A percentile compares a stretch with the other conserved stretches of the same genome.
phyloP scores from a whole-genome alignment of 1,140 invertebrate genomes.

The Drosophila nasuta region DNA sequence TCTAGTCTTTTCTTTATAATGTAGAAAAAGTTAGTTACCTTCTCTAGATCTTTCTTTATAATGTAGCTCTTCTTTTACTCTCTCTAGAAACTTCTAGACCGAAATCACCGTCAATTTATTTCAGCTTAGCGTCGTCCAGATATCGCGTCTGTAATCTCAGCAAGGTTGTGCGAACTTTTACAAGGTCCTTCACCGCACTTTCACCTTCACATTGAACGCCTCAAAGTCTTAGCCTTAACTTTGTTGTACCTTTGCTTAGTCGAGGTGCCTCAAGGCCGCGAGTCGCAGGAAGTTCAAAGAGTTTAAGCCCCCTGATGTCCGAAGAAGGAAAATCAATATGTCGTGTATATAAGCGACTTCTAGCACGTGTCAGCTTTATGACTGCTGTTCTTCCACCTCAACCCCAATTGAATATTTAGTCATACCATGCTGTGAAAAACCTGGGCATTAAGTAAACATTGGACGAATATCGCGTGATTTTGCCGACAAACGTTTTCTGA shows the following conservation, averaged over 20 bases:
- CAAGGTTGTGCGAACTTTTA: constrained; percentile 16
- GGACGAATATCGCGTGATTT: constrained; percentile 76
- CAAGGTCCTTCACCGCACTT: constrained; percentile 55
- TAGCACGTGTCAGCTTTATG: constrained; percentile 65
- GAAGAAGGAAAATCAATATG: constrained; percentile 62
- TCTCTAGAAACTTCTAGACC: not conserved
- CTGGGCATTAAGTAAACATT: constrained; percentile 44
- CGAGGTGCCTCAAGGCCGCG: constrained; percentile 62
- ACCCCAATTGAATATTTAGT: constrained; percentile 33
- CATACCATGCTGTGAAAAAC: constrained; percentile 45
- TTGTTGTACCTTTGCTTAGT: constrained; percentile 61
- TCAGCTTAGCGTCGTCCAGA: constrained; percentile 9
- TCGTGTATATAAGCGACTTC: constrained; percentile 49
- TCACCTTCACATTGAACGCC: constrained; percentile 72
- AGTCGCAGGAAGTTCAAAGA: constrained; percentile 77
- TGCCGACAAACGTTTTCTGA: constrained; percentile 59
- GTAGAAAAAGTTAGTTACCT: no score
- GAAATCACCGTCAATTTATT: constrained; percentile 5
- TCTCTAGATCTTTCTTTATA: no score
- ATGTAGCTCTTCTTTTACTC: no score
- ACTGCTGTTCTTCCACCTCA: not conserved
- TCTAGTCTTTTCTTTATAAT: no score
- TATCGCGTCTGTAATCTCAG: constrained; percentile 25
- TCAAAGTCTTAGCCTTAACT: constrained; percentile 13
- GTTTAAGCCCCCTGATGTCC: constrained; percentile 47